Evolutionary conservation across 2,113 vertebrate species (phyloP).

Genomic region (Boulengeromyrus knoepffleri): DNA sequence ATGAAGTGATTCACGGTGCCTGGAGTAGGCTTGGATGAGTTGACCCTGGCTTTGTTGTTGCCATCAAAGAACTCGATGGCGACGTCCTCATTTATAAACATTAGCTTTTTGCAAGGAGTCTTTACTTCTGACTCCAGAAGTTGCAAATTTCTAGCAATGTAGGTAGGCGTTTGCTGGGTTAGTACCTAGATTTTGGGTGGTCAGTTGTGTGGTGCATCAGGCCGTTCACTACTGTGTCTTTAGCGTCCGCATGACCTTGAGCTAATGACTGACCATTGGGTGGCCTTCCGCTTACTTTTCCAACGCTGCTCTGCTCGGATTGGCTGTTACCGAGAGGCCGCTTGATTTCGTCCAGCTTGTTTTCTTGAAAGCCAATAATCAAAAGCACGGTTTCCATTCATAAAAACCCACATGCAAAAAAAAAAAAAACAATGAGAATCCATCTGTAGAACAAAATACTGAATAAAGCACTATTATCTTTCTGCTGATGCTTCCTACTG

Average conservation of each 20-base stretch:
- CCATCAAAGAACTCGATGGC: not conserved
- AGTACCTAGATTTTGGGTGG: not conserved
- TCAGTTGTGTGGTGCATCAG: not conserved
- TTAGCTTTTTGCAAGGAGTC: not conserved
- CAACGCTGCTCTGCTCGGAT: not conserved
- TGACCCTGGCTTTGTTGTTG: not conserved
- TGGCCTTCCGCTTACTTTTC: not conserved
- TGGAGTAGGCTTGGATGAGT: not conserved
- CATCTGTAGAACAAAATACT: not conserved
- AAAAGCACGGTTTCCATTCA: not conserved
- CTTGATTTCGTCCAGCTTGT: not conserved
- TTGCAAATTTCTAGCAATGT: not conserved
- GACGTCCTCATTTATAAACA: not conserved
- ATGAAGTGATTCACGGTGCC: not conserved
- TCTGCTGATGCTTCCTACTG: not conserved
- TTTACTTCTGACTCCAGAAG: not conserved
- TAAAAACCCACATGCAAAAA: not conserved
- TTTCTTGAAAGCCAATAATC: not conserved
- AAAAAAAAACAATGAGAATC: not conserved
- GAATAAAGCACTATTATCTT: not conserved
- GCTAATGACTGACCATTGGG: not conserved
- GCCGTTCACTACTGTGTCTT: not conserved
- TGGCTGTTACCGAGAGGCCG: not conserved
- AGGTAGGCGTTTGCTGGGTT: not conserved
- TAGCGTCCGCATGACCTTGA: not conserved